These are phyloP conservation scores for Conger conger DNA, from an alignment of 2,113 vertebrate species.

Conservation along the genomic window DNA sequence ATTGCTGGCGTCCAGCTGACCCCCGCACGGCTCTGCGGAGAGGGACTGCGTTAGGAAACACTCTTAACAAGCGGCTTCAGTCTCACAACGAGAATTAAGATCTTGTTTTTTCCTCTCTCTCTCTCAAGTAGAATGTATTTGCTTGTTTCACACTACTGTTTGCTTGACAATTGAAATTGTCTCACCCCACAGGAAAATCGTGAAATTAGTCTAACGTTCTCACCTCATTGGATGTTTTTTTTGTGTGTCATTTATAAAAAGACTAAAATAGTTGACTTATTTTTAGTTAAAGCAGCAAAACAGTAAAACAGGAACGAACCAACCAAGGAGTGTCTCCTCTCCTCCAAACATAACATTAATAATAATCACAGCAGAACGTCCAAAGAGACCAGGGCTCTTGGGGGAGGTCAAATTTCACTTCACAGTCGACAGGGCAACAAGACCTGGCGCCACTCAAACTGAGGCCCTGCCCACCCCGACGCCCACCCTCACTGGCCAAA, in stretches of 20 bases:
- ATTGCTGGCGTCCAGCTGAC: constrained; percentile 84
- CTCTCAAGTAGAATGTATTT: too few species aligned
- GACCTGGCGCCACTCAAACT: background rate
- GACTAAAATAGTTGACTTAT: too few species aligned
- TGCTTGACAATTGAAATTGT: too few species aligned
- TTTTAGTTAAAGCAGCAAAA: too few species aligned
- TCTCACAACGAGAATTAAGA: too few species aligned
- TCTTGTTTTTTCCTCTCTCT: too few species aligned
- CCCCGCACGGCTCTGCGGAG: constrained; percentile 76
- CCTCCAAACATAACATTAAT: background rate
- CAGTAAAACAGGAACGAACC: background rate
- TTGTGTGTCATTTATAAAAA: too few species aligned
- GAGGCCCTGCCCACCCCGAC: background rate
- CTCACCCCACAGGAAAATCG: too few species aligned
- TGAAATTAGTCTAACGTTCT: too few species aligned
- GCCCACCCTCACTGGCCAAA: background rate
- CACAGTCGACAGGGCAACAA: background rate
- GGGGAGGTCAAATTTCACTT: background rate
- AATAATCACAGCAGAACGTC: background rate
- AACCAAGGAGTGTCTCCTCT: background rate
- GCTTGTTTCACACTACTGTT: too few species aligned
- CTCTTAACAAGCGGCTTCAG: too few species aligned
- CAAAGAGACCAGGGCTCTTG: background rate
- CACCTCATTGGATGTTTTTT: too few species aligned
- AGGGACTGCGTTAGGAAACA: background rate